Conservation (phyloP, 2,797 vertebrate genomes). For the Carcharodon carcharias region DNA sequence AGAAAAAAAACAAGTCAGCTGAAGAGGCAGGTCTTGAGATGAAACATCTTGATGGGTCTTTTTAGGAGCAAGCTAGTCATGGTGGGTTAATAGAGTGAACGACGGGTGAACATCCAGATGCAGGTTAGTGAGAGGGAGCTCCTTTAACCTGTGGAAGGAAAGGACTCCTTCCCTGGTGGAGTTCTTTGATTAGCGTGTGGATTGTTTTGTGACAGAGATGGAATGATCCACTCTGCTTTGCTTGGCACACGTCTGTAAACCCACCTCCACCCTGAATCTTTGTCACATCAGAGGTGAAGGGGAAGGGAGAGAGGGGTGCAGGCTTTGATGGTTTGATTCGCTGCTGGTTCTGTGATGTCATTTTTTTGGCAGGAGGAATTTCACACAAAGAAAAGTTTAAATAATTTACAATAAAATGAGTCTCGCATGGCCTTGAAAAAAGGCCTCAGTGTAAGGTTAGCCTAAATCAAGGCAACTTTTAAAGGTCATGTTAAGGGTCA, state of each 20-base stretch:
- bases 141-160: neutral
- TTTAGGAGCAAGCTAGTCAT: conserved; percentile 16
- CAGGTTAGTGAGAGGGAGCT: conserved; percentile 13
- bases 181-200: neutral
- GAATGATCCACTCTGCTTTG: neutral
- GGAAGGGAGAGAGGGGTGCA: conserved; percentile 40
- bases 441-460: neutral
- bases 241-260: neutral
- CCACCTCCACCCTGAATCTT: neutral
- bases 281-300: neutral
- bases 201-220: conserved; percentile 3
- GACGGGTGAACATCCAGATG: neutral
- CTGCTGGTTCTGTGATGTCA: conserved; percentile 9
- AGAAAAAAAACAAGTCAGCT: neutral
- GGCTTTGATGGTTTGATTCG: conserved; percentile 1
- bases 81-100: conserved; percentile 1
- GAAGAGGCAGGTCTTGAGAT: conserved; percentile 26
- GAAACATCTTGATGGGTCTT: conserved; percentile 5
- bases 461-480: conserved; percentile 7
- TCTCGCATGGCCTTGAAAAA: neutral
- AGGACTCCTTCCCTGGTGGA: neutral
- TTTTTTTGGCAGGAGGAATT: conserved; percentile 31
- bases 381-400: conserved; percentile 11
- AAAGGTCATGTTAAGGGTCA: neutral
- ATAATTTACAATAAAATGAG: neutral